phyloP scores from a whole-genome alignment of 2,113 vertebrate species.

The Psettodes erumei region DNA sequence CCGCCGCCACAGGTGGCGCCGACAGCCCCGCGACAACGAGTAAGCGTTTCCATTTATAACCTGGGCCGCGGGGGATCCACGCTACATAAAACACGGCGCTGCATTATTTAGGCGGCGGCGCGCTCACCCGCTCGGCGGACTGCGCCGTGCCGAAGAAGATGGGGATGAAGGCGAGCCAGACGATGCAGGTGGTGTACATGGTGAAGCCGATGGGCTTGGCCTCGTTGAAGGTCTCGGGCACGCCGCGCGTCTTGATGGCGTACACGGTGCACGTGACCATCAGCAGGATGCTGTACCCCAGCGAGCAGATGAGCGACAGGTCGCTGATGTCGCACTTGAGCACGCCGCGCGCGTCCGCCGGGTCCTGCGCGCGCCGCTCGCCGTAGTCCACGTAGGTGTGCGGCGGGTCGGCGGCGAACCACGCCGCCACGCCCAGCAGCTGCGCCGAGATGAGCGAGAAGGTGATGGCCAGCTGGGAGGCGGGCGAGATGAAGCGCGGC shows the following conservation, averaged over 20 bases:
- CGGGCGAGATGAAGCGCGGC: slow-evolving; percentile 94
- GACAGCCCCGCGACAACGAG: too few relatives aligned
- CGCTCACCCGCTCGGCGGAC: slow-evolving; percentile 96
- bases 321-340: slow-evolving; percentile 98
- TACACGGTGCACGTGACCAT: slow-evolving; percentile 99
- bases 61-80: slow-evolving; percentile 9
- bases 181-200: slow-evolving; percentile 99
- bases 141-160: slow-evolving; percentile 99
- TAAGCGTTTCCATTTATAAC: slow-evolving; percentile 32
- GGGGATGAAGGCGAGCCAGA: slow-evolving; percentile 98
- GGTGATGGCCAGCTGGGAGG: slow-evolving; percentile 94
- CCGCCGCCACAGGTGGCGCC: too few relatives aligned
- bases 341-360: slow-evolving; percentile 89
- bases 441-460: slow-evolving; percentile 95
- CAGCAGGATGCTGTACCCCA: slow-evolving; percentile 97
- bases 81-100: slow-evolving; percentile 42
- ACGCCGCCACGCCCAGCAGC: slow-evolving; percentile 92
- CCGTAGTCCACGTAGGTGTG: slow-evolving; percentile 95
- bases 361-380: slow-evolving; percentile 93
- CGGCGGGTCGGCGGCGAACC: slow-evolving; percentile 92
- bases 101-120: slow-evolving; percentile 30
- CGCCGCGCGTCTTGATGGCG: slow-evolving; percentile 96
- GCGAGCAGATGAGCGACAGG: slow-evolving; percentile 96
- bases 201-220: slow-evolving; percentile 99
- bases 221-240: slow-evolving; percentile 98